Conservation (phyloP, 2,888 invertebrate genomes). For the Odontocolon sp. region DNA sequence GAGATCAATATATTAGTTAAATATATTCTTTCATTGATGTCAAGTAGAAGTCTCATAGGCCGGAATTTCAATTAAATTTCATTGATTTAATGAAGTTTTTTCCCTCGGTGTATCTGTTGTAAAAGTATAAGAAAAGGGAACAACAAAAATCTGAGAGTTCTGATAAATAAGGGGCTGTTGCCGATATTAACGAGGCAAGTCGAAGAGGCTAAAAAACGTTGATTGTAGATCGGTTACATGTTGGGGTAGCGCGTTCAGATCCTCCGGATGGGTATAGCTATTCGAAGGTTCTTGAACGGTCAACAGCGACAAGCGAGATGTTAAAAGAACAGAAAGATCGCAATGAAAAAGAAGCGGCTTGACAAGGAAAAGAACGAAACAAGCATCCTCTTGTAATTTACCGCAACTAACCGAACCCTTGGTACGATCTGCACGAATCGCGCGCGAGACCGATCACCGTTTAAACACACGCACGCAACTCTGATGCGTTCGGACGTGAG, state of each 20-base stretch:
- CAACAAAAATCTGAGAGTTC: constrained; percentile 40
- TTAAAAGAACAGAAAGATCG: not conserved
- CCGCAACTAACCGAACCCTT: constrained; percentile 33
- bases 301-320: constrained; percentile 1
- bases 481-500: constrained; percentile 32
- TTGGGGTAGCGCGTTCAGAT: not conserved
- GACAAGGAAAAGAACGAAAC: constrained; percentile 18
- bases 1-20: no score
- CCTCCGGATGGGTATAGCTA: not conserved
- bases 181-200: constrained; percentile 48
- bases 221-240: constrained; percentile 3
- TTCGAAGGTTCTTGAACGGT: constrained; percentile 4
- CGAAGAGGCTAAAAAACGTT: constrained; percentile 38
- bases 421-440: not conserved
- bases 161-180: constrained; percentile 59
- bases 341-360: constrained; percentile 13
- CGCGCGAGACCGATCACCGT: constrained; percentile 29
- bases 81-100: no score
- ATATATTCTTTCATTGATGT: no score
- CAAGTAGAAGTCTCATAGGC: no score
- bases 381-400: constrained; percentile 53
- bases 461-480: constrained; percentile 36
- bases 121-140: constrained; percentile 40
- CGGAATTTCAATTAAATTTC: no score
- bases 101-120: no score